Conservation (phyloP, 2,113 vertebrate species). For the Collichthys lucidus region DNA sequence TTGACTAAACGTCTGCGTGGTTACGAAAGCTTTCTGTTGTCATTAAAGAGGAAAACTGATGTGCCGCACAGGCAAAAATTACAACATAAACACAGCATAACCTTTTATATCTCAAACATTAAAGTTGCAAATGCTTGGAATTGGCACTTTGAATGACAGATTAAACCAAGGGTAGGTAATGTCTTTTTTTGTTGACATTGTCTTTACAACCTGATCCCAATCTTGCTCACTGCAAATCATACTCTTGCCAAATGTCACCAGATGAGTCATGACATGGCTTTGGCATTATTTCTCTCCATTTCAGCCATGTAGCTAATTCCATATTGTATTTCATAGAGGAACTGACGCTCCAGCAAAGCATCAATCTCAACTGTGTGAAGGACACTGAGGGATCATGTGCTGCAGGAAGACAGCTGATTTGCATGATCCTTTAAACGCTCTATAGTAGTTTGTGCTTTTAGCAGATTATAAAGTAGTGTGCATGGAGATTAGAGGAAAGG, state of each 20-base stretch:
- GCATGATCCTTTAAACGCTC: constrained; percentile 18
- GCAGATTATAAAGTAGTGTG: constrained; percentile 35
- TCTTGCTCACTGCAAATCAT: neutral
- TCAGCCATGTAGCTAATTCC: constrained; percentile 7
- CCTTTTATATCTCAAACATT: neutral
- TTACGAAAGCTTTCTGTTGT: constrained; percentile 1
- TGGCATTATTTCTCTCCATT: neutral
- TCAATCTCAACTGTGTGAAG: neutral
- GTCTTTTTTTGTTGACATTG: neutral
- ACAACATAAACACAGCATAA: neutral
- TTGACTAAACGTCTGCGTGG: neutral
- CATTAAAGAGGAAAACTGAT: constrained; percentile 20
- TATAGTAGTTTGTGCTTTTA: constrained; percentile 21
- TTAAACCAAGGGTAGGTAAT: neutral
- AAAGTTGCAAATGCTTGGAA: neutral
- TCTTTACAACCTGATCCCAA: neutral
- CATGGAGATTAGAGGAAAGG: constrained; percentile 37
- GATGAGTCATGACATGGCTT: neutral
- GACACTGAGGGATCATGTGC: neutral
- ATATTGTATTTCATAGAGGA: neutral
- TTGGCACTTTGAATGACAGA: neutral
- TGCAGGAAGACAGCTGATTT: constrained; percentile 32
- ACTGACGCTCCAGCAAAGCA: neutral
- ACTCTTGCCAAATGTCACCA: neutral
- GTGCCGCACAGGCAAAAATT: neutral